Base-by-base conservation (phyloP, 2,888 invertebrate genomes). In the Myathropa florea region DNA sequence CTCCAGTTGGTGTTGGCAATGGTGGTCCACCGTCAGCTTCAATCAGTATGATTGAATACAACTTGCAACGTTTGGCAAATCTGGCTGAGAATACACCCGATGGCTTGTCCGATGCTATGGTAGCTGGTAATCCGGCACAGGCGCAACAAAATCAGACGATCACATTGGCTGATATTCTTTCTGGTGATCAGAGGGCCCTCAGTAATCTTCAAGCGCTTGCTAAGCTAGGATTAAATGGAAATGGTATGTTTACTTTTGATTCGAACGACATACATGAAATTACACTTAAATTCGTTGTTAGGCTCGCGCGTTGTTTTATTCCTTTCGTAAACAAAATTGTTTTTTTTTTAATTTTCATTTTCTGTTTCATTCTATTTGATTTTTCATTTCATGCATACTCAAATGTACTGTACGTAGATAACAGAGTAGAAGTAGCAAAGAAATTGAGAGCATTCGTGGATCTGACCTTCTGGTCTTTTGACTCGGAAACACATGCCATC, bases 171-270 rank as follows among this genome's bases (percentile, higher is more conserved):
- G 97, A 97, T 91, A 93, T 97, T 77, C 94, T 97, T 77, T 95
- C 95, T 81, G 96, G 96, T 21, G 94, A 94, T 88, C 95, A 95
- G 89, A 96, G 96, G 90, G 97, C 97, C 12, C 95, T 97, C 89
- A 97, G 97, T 92, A 98, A 98, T 93, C 94, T 98, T 88, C 97
- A 98, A 91, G 97, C 97, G 30, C 94, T 98, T 82, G 97, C 97
- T 81, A 98, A 98, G 93, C 94, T 98, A 77, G 97, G 97, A 90
- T 92, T 95, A 68, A 95, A 94, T 88, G 93, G 92, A 90, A 94
- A 95, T 90, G 95, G 95, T 95, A 91, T 93, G 93, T 91, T 53
- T n/a, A n/a, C 14, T 53, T 67, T 77, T 78, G 4, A 72, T 57
- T 79, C 77, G 30, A 14, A 64, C 77, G 4, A 59, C 57, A 53